Percentiles rank a stretch among this genome's conserved stretches.
Conservation (phyloP, 2,797 vertebrate species). For the Myotis vivesi region DNA sequence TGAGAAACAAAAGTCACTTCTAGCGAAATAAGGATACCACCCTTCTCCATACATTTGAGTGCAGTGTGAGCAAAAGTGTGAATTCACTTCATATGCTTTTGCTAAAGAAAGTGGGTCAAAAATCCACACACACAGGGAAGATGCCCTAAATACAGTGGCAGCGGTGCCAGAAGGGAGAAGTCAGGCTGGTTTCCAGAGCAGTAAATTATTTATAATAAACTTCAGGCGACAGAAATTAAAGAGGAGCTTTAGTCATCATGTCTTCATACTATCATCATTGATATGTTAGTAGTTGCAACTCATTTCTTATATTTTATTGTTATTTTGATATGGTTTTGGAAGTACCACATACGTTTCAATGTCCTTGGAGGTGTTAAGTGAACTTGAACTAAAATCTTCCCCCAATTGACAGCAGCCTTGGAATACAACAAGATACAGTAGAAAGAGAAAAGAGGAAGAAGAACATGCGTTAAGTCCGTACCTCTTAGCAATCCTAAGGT, state of each 20-base stretch:
- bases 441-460: not conserved
- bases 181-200: not conserved
- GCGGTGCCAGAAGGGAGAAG: not conserved
- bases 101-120: slow-evolving; percentile 2
- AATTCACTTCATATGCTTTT: not conserved
- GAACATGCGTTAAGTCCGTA: not conserved
- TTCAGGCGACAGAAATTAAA: not conserved
- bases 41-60: not conserved
- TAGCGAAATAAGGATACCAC: not conserved
- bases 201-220: not conserved
- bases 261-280: not conserved
- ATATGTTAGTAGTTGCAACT: not conserved
- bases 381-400: not conserved
- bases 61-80: not conserved
- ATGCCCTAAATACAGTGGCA: not conserved
- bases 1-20: slow-evolving; percentile 15
- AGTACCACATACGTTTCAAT: not conserved
- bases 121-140: not conserved
- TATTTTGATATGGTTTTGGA: slow-evolving; percentile 11
- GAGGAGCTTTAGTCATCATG: not conserved
- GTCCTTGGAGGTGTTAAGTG: not conserved
- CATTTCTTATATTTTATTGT: not conserved
- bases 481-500: not conserved
- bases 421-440: not conserved
- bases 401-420: not conserved